These are phyloP conservation scores for Zhuqinia jingwanae DNA, from an alignment of 2,888 invertebrate genomes.

Conservation along the genomic window DNA sequence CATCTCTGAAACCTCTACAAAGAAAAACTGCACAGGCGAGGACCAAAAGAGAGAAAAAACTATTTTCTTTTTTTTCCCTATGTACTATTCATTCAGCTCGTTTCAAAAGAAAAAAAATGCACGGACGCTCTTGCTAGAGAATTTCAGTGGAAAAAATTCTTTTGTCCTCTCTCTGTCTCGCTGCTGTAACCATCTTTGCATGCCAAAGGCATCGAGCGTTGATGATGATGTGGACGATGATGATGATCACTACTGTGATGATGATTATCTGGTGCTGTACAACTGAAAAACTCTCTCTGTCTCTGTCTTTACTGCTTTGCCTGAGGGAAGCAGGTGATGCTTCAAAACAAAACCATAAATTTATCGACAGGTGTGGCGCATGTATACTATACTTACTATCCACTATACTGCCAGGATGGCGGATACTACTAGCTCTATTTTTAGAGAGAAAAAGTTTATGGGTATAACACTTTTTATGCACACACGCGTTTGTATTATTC, in stretches of 20 bases:
- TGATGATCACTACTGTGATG: conserved; percentile 31
- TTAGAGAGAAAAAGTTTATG: conserved; percentile 1
- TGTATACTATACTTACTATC: not conserved
- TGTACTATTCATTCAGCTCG: not conserved
- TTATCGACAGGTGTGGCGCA: conserved; percentile 60
- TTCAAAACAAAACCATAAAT: conserved; percentile 50
- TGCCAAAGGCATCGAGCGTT: conserved; percentile 2
- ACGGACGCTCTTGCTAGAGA: conserved; percentile 5
- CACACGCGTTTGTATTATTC: not conserved
- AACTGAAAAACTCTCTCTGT: not conserved
- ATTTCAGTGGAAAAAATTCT: conserved; percentile 13
- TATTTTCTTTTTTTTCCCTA: conserved; percentile 5
- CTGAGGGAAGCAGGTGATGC: conserved; percentile 49
- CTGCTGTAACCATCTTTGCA: conserved; percentile 7
- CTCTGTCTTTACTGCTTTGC: not conserved
- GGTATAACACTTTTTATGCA: not conserved
- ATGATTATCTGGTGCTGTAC: conserved; percentile 27
- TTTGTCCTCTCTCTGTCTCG: not conserved
- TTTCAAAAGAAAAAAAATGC: conserved; percentile 16
- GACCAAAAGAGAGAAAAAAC: not conserved
- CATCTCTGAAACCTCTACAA: not conserved
- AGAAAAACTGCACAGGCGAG: conserved; percentile 24
- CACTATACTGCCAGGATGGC: not conserved
- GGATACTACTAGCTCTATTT: not conserved
- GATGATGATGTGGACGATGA: not conserved